phyloP scores from a whole-genome alignment of 2,113 vertebrate genomes.

The Chlorodrepanis virens region DNA sequence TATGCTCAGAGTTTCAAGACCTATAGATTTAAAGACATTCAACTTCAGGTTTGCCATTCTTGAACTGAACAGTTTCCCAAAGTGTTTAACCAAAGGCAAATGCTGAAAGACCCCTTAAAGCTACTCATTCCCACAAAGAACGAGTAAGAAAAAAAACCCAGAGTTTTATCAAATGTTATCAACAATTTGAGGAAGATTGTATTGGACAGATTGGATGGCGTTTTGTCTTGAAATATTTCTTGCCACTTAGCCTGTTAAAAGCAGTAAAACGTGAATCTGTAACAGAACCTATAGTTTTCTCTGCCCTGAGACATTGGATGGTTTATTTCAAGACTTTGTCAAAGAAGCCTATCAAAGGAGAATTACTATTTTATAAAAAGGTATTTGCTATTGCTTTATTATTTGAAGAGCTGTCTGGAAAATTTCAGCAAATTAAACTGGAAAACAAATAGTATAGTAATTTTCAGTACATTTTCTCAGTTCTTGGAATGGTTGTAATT shows the following conservation, averaged over 20 bases:
- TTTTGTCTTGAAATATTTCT: not conserved
- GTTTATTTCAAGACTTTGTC: not conserved
- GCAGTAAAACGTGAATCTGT: not conserved
- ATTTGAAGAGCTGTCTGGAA: constrained; percentile 16
- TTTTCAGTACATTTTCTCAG: constrained; percentile 15
- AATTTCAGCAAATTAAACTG: constrained; percentile 10
- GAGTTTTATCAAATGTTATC: not conserved
- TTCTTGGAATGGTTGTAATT: constrained; percentile 3
- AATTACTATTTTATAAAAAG: not conserved
- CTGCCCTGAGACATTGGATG: not conserved
- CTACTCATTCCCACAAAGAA: not conserved
- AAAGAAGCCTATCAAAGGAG: not conserved
- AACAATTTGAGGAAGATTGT: not conserved
- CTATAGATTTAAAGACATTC: not conserved
- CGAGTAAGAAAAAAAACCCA: not conserved
- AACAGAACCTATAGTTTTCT: not conserved
- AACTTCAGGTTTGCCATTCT: not conserved
- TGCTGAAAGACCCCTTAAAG: not conserved
- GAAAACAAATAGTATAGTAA: not conserved
- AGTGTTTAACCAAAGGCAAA: not conserved
- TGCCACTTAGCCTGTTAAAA: not conserved
- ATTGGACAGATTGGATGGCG: not conserved
- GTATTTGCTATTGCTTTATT: not conserved
- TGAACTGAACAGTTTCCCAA: not conserved
- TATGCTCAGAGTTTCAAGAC: not conserved